Conservation (phyloP, 2,888 invertebrate species). For the Metellina segmentata region DNA sequence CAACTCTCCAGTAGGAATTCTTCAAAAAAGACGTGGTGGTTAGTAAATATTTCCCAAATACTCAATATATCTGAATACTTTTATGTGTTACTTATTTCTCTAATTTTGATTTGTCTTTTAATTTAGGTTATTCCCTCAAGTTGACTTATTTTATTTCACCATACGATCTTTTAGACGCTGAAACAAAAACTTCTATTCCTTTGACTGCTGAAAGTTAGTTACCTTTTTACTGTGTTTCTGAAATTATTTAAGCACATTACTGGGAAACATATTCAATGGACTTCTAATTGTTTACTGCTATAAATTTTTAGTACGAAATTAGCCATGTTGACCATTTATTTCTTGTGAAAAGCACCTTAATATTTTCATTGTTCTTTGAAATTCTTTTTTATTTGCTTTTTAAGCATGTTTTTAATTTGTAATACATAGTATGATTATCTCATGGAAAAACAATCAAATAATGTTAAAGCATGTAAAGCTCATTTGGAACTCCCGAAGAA, state of each 20-base stretch:
- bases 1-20: conserved; percentile 93
- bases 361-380: no score
- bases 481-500: no score
- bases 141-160: conserved; percentile 96
- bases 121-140: conserved; percentile 93
- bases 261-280: no score
- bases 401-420: no score
- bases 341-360: no score
- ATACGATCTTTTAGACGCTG: conserved; percentile 92
- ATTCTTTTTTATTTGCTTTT: no score
- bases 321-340: not conserved
- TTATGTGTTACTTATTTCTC: not conserved
- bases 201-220: conserved; percentile 86
- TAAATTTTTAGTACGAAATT: not conserved
- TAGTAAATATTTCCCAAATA: conserved; percentile 77
- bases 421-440: no score
- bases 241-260: not conserved
- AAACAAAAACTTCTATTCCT: conserved; percentile 87
- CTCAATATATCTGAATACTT: not conserved
- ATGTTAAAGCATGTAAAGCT: no score
- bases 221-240: not conserved
- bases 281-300: not conserved
- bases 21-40: conserved; percentile 91
- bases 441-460: no score
- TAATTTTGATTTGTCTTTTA: not conserved